These are phyloP conservation scores for Euwallacea fornicatus DNA, from an alignment of 1,140 invertebrate genomes.

Conservation along the genomic window DNA sequence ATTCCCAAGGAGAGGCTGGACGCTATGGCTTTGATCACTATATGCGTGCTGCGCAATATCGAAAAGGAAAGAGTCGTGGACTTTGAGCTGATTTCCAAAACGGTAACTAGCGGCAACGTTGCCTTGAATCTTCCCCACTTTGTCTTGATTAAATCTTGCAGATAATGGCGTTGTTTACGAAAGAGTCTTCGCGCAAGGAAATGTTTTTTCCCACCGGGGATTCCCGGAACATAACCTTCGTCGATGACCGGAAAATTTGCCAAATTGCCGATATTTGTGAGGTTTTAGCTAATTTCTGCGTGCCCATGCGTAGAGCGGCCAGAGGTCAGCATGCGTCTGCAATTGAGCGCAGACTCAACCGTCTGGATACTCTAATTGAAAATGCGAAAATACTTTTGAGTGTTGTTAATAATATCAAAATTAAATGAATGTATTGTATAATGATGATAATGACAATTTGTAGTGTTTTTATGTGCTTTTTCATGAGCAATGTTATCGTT, in stretches of 20 bases:
- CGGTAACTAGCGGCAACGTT: slow-evolving; percentile 10
- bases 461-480: too few relatives aligned
- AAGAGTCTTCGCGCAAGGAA: slow-evolving; percentile 20
- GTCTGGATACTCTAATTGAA: slow-evolving; percentile 17
- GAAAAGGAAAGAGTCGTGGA: slow-evolving; percentile 7
- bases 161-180: slow-evolving; percentile 1
- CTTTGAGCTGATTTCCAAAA: slow-evolving; percentile 28
- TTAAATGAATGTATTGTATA: not conserved
- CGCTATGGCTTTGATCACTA: slow-evolving; percentile 31
- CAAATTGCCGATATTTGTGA: slow-evolving; percentile 25
- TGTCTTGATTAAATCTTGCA: not conserved
- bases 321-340: not conserved
- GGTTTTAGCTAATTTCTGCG: not conserved
- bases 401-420: slow-evolving; percentile 22
- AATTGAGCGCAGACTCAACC: not conserved
- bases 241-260: slow-evolving; percentile 10
- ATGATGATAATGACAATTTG: too few relatives aligned
- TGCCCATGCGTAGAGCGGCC: not conserved
- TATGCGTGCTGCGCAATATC: slow-evolving; percentile 22
- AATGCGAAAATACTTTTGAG: slow-evolving; percentile 9
- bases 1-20: slow-evolving; percentile 30
- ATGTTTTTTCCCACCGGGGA: slow-evolving; percentile 17
- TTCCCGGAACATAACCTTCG: slow-evolving; percentile 8
- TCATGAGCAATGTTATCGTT: too few relatives aligned
- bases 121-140: not conserved